Base-by-base conservation (phyloP, 2,797 vertebrate genomes). In the Sylvilagus floridanus region DNA sequence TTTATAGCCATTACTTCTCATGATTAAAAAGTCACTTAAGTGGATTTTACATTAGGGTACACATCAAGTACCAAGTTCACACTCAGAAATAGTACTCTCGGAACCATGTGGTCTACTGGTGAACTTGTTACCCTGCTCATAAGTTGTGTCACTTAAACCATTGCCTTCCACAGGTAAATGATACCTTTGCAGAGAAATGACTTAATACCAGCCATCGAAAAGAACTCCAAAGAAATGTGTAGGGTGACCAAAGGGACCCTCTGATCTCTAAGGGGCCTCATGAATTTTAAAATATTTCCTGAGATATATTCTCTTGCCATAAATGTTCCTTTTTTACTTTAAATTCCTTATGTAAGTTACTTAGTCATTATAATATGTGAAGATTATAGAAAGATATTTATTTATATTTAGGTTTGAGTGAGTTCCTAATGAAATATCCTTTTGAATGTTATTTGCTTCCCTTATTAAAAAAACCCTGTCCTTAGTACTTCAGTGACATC, bases 291-390 rank as follows among this genome's bases (percentile, higher is more conserved):
- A 57, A 7, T 35, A 3, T 22, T 54, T 87, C 50, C 73, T 82
- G 50, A 88, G 22, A 54, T 68, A 73, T 35, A 81, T n/a, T 84
- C 63, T 69, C 32, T 60, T 91, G 5, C 24, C 7, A 4, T 90
- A 75, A 84, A 52, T 79, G 28, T 2, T 22, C 5, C 5, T 54
- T 88, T 69, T 83, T 32, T 28, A 77, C 63, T 8, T 75, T 26
- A 10, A 83, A 9, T 79, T 65, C 28, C 54, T 76, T 66, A 79
- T 32, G 32, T 54, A 72, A 50, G 72, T 90, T 63, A 52, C 32
- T 84, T 73, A 81, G 30, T 11, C 35, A 17, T 79, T 93, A 30
- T 84, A n/a, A 83, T 91, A 57, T 88, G 37, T 76, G 68, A 79
- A 42, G 30, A 57, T 60, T 85, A n/a, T 11, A 47, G 50, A 93